Conservation (phyloP, 2,113 vertebrate genomes). For the Grallaria varia region DNA sequence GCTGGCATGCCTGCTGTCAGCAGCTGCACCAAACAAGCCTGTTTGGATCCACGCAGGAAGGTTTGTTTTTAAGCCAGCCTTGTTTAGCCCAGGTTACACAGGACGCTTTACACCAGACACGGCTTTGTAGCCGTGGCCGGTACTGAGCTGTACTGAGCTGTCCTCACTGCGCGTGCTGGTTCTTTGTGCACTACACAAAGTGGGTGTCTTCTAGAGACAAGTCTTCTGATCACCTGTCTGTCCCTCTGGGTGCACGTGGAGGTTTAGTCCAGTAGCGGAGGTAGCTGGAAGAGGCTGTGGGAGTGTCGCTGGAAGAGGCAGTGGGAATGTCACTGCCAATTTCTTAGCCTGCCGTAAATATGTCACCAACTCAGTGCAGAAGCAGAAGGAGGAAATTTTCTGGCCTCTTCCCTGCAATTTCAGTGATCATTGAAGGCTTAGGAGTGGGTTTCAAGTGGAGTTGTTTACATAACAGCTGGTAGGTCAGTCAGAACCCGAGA, state of each 20-base stretch:
- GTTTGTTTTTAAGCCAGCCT: neutral
- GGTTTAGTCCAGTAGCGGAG: neutral
- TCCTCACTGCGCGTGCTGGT: too few relatives aligned
- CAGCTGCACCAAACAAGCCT: neutral
- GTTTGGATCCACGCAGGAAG: neutral
- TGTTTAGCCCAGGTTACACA: fast-evolving
- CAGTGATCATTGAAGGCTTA: neutral
- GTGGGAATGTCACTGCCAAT: neutral
- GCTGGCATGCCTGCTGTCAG: neutral
- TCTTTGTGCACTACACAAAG: too few relatives aligned
- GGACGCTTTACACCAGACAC: neutral
- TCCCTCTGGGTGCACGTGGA: neutral
- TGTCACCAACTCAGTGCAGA: neutral
- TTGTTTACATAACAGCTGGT: neutral
- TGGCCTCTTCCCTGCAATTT: neutral
- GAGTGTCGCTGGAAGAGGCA: neutral
- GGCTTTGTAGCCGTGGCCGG: neutral
- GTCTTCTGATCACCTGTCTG: neutral
- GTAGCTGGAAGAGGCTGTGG: neutral
- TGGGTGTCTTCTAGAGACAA: neutral
- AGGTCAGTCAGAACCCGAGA: fast-evolving
- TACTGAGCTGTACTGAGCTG: neutral
- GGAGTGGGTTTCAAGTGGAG: neutral
- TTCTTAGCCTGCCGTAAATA: neutral
- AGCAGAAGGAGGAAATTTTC: neutral